These are phyloP conservation scores for Myripristis jacobus DNA, from an alignment of 2,797 vertebrate species.

Conservation along the genomic window DNA sequence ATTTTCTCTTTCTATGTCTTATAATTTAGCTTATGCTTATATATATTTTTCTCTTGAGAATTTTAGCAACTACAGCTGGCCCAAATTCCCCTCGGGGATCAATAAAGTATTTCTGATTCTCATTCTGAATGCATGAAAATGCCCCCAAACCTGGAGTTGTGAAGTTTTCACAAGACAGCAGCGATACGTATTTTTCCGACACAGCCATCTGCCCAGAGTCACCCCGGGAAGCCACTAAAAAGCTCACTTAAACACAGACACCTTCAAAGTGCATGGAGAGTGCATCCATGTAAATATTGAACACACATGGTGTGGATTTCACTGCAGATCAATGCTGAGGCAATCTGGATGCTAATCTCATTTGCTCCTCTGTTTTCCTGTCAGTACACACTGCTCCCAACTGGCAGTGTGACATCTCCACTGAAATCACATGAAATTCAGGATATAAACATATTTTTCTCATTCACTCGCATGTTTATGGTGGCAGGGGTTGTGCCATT, in stretches of 20 bases:
- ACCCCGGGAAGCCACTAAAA: conserved; percentile 57
- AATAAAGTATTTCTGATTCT: too few species aligned
- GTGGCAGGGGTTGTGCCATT: neutral
- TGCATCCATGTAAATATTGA: conserved; percentile 76
- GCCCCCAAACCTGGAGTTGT: neutral
- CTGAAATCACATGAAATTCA: conserved; percentile 30
- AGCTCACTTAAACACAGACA: conserved; percentile 61
- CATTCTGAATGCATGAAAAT: too few species aligned
- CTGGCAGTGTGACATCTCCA: conserved; percentile 10
- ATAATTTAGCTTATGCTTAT: too few species aligned
- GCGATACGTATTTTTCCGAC: conserved; percentile 28
- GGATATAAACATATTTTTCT: conserved; percentile 13
- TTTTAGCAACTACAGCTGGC: too few species aligned
- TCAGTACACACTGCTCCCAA: conserved; percentile 40
- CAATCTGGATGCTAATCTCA: conserved; percentile 68
- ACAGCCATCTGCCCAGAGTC: conserved; percentile 44
- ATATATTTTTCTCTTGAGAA: too few species aligned
- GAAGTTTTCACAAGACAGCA: conserved; percentile 14
- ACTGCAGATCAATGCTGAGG: conserved; percentile 69
- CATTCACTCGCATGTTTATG: conserved; percentile 23
- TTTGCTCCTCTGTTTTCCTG: conserved; percentile 66
- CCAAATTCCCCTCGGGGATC: too few species aligned
- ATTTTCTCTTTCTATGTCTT: too few species aligned
- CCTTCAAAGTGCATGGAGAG: conserved; percentile 70
- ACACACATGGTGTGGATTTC: conserved; percentile 70